Base-by-base conservation (phyloP, 2,888 invertebrate genomes). In the Leucophora obtusa region DNA sequence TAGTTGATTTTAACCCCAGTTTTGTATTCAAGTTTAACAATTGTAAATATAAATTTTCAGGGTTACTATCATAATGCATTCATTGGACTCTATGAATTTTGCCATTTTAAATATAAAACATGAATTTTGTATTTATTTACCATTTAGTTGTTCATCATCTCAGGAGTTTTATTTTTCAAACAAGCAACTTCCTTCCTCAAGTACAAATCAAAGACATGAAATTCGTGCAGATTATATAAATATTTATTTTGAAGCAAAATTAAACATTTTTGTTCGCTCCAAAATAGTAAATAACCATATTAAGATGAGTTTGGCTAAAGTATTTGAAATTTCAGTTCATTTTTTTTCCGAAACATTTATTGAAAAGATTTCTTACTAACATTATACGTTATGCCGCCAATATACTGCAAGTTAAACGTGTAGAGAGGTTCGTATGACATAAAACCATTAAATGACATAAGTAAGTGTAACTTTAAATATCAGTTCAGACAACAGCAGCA, bases 371-470 rank as follows among this genome's bases (percentile, higher is more conserved):
- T 59, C 14, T 18, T 3, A 58, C 17, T 9, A 58, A 10, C 28
- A 33, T 15, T 15, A 35, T 18, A 38, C 38, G 21, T 54, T 15
- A 2, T 24, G 17, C 7, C 18, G 8, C 14, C 51, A 53, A 17
- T 59, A 17, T 18, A 50, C 18, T 9, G 6, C 3, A 0, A 28
- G n/a, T 47, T 14, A 0, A n/a, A 47, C n/a, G n/a, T 14, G n/a
- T 47, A 6, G 17, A 47, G 24, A 7, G 15, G 47, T 59, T 33
- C 17, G 59, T 17, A 33, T 33, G 33, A 33, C 11, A 59, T 35
- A 70, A 17, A 51, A 33, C 11, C 24, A 18, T 69, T 47, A 18
- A 35, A 62, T 69, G 59, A 69, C 59, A 50, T 59, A n/a, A 59
- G 58, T 35, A 51, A 69, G 15, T 51, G 50, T 15, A 28, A 59